Evolutionary conservation across 2,888 invertebrate genomes (phyloP).

Genomic region (Cataglyphis rosenhaueri): DNA sequence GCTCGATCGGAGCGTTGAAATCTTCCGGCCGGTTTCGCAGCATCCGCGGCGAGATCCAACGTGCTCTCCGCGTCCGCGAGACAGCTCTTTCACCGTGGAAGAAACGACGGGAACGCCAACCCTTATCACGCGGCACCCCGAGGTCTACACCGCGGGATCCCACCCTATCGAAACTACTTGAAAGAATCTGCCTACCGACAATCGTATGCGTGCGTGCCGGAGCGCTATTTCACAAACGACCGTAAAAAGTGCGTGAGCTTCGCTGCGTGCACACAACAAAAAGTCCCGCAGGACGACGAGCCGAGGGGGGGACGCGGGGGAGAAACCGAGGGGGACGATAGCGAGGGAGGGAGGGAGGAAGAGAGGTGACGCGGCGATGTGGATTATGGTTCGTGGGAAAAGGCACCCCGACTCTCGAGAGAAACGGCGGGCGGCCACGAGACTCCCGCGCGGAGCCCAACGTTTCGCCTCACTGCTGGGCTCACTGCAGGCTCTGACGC

Average conservation of each 20-base stretch:
- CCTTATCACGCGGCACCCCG: constrained; percentile 18
- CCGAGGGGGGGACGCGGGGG: constrained; percentile 50
- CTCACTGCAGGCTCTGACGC: constrained; percentile 85
- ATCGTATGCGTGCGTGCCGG: constrained; percentile 43
- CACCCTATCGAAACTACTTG: not conserved
- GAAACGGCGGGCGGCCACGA: constrained; percentile 80
- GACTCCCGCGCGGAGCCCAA: constrained; percentile 84
- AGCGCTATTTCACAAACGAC: constrained; percentile 26
- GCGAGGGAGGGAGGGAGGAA: constrained; percentile 59
- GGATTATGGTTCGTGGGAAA: constrained; percentile 72
- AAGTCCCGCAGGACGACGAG: constrained; percentile 26
- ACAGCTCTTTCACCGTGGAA: not conserved
- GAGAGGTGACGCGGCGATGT: constrained; percentile 61
- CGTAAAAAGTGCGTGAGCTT: constrained; percentile 16
- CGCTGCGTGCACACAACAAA: constrained; percentile 8
- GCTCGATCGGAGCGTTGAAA: constrained; percentile 32
- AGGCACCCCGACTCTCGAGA: constrained; percentile 74
- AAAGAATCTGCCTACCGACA: constrained; percentile 18
- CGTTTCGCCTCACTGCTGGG: constrained; percentile 85
- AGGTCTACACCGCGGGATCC: constrained; percentile 3
- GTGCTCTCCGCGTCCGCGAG: constrained; percentile 22
- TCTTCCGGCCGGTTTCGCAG: constrained; percentile 50
- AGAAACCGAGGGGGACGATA: not conserved
- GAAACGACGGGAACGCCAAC: constrained; percentile 1
- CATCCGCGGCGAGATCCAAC: constrained; percentile 25